These are phyloP conservation scores for Octopus sinensis DNA, from an alignment of 1,140 invertebrate genomes.

Conservation along the genomic window DNA sequence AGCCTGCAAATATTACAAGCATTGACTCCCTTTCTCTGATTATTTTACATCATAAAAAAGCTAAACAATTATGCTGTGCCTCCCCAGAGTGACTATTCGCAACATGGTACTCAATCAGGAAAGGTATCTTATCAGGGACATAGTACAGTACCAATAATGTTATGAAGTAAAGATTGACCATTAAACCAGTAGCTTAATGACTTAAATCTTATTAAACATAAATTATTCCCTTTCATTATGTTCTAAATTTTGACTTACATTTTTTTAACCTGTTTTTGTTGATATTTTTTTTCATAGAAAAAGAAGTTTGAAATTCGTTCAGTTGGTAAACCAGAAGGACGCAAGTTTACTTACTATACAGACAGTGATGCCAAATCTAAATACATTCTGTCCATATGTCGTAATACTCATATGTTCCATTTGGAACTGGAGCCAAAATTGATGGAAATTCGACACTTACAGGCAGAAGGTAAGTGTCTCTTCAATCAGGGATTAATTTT, in stretches of 20 bases:
- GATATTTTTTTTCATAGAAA: conserved; percentile 62
- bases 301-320: conserved; percentile 95
- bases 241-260: not conserved
- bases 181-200: too few species aligned
- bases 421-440: conserved; percentile 84
- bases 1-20: too few species aligned
- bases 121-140: too few species aligned
- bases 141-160: too few species aligned
- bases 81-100: too few species aligned
- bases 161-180: too few species aligned
- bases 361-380: conserved; percentile 88
- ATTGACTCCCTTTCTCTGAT: too few species aligned
- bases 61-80: too few species aligned
- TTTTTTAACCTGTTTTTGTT: conserved; percentile 7
- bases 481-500: too few species aligned
- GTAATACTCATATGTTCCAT: conserved; percentile 89
- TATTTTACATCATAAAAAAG: too few species aligned
- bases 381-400: conserved; percentile 81
- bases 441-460: conserved; percentile 72
- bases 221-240: not conserved
- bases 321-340: conserved; percentile 65
- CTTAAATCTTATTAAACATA: not conserved
- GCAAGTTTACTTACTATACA: conserved; percentile 83
- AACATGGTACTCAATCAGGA: too few species aligned
- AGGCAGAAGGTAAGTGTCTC: conserved; percentile 68